Percentiles rank a stretch among this genome's conserved stretches.
These are phyloP conservation scores for Arizona elegans DNA, from an alignment of 2,113 vertebrate species.

Conservation along the genomic window DNA sequence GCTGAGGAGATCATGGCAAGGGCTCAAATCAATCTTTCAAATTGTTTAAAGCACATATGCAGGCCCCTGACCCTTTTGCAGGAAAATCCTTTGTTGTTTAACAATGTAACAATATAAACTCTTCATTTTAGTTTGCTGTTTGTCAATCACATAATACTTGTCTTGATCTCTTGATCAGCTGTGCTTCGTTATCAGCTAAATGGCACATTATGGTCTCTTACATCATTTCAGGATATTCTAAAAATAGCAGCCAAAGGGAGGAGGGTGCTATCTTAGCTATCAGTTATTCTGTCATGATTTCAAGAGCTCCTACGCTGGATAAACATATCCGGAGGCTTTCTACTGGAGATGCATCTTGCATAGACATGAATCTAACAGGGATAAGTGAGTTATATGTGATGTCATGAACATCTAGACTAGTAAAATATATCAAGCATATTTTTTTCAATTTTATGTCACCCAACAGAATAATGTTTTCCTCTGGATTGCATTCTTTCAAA, in stretches of 20 bases:
- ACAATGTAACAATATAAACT: neutral
- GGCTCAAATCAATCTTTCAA: neutral
- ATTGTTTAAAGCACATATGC: neutral
- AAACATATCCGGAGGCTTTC: neutral
- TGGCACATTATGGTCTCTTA: neutral
- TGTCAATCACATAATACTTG: neutral
- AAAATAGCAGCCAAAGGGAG: neutral
- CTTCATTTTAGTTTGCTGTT: neutral
- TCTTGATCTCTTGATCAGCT: neutral
- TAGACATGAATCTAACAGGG: neutral
- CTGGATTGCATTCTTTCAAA: neutral
- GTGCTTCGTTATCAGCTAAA: neutral
- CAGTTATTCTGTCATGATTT: neutral
- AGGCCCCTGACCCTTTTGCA: neutral
- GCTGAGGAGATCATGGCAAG: neutral
- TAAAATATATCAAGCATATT: neutral
- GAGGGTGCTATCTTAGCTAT: neutral
- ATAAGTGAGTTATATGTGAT: neutral
- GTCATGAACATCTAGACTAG: neutral
- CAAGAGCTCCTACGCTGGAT: neutral
- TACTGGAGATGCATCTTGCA: neutral
- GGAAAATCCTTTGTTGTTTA: neutral
- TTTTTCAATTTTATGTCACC: neutral
- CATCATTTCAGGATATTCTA: neutral
- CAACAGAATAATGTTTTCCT: neutral